Evolutionary conservation across 2,888 invertebrate species (phyloP).

Genomic region (Dasysyrphus tricinctus): DNA sequence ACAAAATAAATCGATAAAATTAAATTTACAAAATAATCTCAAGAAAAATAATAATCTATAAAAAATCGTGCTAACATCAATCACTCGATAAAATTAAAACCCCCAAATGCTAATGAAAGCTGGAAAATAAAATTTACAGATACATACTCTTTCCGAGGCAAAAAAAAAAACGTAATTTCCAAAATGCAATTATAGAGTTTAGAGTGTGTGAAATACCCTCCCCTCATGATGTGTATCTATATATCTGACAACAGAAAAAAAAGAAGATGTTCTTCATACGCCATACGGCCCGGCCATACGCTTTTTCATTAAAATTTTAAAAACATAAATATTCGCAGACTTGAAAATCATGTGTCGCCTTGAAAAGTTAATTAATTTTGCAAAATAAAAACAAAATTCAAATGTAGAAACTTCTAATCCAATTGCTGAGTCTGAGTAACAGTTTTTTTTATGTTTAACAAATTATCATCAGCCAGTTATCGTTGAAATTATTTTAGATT

Average conservation of each 20-base stretch:
- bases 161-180: neutral
- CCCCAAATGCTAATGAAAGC: conserved; percentile 31
- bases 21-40: neutral
- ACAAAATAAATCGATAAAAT: neutral
- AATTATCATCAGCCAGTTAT: conserved; percentile 60
- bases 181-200: conserved; percentile 41
- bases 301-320: neutral
- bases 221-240: conserved; percentile 18
- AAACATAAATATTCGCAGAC: conserved; percentile 5
- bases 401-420: conserved; percentile 29
- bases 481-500: conserved; percentile 47
- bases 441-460: conserved; percentile 8
- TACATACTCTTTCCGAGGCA: neutral
- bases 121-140: conserved; percentile 30
- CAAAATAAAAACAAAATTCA: conserved; percentile 13
- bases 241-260: neutral
- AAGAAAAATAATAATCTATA: neutral
- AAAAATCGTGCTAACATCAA: neutral
- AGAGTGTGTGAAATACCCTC: conserved; percentile 9
- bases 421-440: conserved; percentile 23
- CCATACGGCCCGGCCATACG: conserved; percentile 34
- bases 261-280: conserved; percentile 55
- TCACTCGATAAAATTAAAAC: conserved; percentile 33
- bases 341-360: conserved; percentile 15
- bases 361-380: conserved; percentile 32